phyloP scores from a whole-genome alignment of 2,888 invertebrate genomes.

The Phytoseiulus persimilis region DNA sequence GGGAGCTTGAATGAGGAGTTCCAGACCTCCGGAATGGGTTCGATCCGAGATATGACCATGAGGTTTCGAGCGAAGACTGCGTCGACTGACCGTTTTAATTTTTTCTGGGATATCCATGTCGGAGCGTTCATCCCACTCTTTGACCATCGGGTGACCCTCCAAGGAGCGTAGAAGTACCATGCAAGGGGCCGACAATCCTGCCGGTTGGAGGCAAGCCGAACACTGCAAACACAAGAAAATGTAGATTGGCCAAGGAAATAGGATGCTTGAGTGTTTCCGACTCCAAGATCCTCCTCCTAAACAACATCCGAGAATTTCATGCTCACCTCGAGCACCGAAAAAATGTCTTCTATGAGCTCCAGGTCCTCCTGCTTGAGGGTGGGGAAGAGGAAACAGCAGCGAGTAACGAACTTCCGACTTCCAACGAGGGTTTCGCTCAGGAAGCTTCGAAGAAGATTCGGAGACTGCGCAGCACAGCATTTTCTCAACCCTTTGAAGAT shows the following conservation, averaged over 20 bases:
- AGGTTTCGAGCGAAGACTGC: not conserved
- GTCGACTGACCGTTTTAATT: not conserved
- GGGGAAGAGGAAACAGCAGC: not conserved
- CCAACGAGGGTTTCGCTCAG: not conserved
- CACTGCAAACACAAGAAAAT: not conserved
- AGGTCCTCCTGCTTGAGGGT: not conserved
- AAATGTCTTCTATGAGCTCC: not conserved
- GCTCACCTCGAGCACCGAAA: not conserved
- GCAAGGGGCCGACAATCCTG: conserved; percentile 6
- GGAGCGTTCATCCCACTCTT: not conserved
- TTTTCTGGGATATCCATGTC: not conserved
- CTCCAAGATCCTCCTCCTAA: not conserved
- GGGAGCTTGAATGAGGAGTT: not conserved
- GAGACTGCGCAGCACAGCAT: not conserved
- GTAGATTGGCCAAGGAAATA: too few relatives aligned
- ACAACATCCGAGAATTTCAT: not conserved
- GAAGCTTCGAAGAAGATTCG: not conserved
- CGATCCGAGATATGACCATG: not conserved
- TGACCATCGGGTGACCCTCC: not conserved
- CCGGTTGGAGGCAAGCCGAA: not conserved
- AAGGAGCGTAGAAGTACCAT: not conserved
- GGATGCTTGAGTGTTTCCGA: too few relatives aligned
- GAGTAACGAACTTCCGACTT: not conserved
- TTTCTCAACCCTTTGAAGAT: not conserved
- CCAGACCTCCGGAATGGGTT: not conserved